Percentiles rank a stretch among this genome's conserved stretches.
These are phyloP conservation scores for Chaetodon auriga DNA, from an alignment of 2,113 vertebrate species.

Conservation along the genomic window DNA sequence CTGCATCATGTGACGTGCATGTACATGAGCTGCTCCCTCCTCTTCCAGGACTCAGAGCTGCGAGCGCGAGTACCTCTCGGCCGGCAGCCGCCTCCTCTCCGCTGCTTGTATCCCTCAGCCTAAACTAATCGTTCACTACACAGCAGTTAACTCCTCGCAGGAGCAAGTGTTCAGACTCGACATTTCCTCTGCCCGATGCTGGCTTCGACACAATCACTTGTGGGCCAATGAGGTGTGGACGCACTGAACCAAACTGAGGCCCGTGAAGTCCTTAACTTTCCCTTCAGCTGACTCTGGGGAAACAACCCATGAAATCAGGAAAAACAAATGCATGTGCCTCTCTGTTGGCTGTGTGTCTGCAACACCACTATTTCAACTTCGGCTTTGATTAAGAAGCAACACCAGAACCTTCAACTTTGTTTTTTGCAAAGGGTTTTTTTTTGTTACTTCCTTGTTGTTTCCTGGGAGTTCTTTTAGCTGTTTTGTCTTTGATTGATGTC, in stretches of 20 bases:
- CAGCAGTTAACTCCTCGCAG: constrained; percentile 85
- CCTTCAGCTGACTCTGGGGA: neutral
- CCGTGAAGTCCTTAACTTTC: neutral
- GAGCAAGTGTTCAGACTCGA: constrained; percentile 92
- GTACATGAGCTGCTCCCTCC: neutral
- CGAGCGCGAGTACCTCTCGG: constrained; percentile 86
- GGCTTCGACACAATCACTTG: constrained; percentile 90
- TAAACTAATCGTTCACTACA: constrained; percentile 89
- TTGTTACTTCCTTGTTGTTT: constrained; percentile 19
- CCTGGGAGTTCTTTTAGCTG: constrained; percentile 18
- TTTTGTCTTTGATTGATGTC: neutral
- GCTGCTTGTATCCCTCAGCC: constrained; percentile 89
- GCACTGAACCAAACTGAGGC: neutral
- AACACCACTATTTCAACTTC: neutral
- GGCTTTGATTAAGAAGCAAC: constrained; percentile 10
- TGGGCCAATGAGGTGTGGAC: constrained; percentile 92
- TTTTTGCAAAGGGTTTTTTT: constrained; percentile 9
- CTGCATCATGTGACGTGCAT: neutral
- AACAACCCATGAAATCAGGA: constrained; percentile 44
- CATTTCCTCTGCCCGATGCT: constrained; percentile 85
- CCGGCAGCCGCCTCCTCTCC: constrained; percentile 86
- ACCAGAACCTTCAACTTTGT: neutral
- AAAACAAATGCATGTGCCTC: neutral
- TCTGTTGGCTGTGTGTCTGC: neutral
- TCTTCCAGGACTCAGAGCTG: constrained; percentile 64